phyloP scores from a whole-genome alignment of 1,140 invertebrate species.

The Eurosta solidaginis region DNA sequence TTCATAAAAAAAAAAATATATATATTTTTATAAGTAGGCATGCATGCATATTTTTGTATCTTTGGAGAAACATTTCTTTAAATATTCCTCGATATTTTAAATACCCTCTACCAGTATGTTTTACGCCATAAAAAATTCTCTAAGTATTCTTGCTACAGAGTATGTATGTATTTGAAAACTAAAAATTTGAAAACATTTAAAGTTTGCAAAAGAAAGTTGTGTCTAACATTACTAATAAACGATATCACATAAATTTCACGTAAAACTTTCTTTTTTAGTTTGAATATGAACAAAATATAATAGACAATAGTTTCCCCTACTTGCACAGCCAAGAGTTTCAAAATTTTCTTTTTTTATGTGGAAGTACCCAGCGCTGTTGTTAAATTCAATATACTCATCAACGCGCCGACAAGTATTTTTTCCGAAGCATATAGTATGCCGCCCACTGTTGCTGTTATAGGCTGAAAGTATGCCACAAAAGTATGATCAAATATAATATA shows the following conservation, averaged over 20 bases:
- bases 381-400: slow-evolving; percentile 31
- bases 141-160: no score
- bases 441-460: slow-evolving; percentile 14
- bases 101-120: no score
- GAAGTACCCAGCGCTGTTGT: slow-evolving; percentile 18
- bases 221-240: background rate
- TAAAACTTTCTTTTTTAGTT: background rate
- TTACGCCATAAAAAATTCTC: no score
- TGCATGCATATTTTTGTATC: no score
- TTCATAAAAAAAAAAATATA: no score
- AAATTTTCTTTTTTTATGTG: background rate
- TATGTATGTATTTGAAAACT: background rate
- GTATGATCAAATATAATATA: background rate
- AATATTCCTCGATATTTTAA: no score
- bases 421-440: slow-evolving; percentile 31
- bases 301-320: background rate
- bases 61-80: no score
- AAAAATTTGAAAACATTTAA: no score
- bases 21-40: no score
- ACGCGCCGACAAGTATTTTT: slow-evolving; percentile 32
- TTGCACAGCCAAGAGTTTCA: background rate
- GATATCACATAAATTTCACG: background rate
- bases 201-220: background rate
- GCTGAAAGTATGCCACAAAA: slow-evolving; percentile 29
- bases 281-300: background rate